Evolutionary conservation across 2,888 invertebrate species (phyloP).

Genomic region (Philaethria dido): DNA sequence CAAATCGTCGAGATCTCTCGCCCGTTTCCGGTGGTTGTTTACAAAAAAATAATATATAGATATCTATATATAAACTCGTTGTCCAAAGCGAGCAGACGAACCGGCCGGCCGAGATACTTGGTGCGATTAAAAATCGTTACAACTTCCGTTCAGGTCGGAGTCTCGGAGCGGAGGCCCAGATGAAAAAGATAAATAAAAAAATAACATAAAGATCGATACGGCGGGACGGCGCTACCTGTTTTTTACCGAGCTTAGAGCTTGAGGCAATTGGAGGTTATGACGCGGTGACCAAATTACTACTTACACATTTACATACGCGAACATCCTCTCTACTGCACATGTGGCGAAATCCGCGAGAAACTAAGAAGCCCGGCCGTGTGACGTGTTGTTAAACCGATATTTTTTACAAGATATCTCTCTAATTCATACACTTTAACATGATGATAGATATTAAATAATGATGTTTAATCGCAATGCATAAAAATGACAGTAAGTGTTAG

Average conservation of each 20-base stretch:
- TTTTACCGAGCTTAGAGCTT: slow-evolving; percentile 67
- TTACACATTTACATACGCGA: slow-evolving; percentile 32
- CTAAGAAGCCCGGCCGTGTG: not conserved
- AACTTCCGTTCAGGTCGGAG: slow-evolving; percentile 80
- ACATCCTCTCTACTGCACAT: slow-evolving; percentile 23
- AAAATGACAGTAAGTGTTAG: no score
- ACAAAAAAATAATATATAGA: slow-evolving; percentile 66
- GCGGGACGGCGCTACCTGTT: slow-evolving; percentile 81
- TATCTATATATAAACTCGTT: slow-evolving; percentile 67
- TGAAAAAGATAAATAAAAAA: slow-evolving; percentile 82
- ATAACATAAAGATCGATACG: slow-evolving; percentile 81
- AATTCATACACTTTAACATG: not conserved
- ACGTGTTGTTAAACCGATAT: no score
- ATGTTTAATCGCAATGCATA: no score
- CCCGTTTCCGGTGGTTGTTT: slow-evolving; percentile 81
- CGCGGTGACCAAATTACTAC: slow-evolving; percentile 50
- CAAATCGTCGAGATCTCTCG: slow-evolving; percentile 70
- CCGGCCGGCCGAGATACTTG: slow-evolving; percentile 77
- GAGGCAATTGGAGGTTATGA: slow-evolving; percentile 57
- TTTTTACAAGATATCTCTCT: not conserved
- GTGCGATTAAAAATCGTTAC: slow-evolving; percentile 83
- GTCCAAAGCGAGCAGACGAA: slow-evolving; percentile 68
- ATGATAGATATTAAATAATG: not conserved
- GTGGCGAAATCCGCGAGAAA: slow-evolving; percentile 15
- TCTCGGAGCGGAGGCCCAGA: slow-evolving; percentile 70